Evolutionary conservation across 2,888 invertebrate species (phyloP), one percentile per base, ranked within the genome.

Genomic region (Diplazon laetatorius): DNA sequence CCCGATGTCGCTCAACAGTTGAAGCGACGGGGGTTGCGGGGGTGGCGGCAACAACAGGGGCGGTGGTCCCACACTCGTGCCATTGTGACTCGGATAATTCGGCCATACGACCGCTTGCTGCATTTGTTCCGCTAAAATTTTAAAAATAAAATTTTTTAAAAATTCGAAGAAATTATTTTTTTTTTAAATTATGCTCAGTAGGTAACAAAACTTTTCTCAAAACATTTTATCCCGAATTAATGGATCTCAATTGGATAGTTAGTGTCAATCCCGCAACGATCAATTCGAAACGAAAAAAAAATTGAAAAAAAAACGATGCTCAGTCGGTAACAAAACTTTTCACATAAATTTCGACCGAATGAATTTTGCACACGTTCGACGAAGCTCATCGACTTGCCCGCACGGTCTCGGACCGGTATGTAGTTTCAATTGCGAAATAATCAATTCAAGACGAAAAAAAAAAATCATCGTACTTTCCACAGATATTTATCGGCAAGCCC

Each of bases 51-150:
- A 92, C 88, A 78, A 92, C 90, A 89, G 90, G 44, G 92, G 87
- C 16, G 91, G 91, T 76, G 92, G 87, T 37, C 92, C 89, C 66
- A 92, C 92, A 78, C 84, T 90, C 66, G 92, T 91, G 72, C 87
- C 85, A 73, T 87, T 88, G 52, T 91, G 88, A 85, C 92, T 92
- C 69, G 92, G 91, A 88, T 95, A 93, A 85, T 95, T 94, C 44
- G 95, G 95, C 95, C 95, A 95, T 18, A 95, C 94, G 52, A 95
- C 94, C 0, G 95, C 93, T 89, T 95, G 95, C 81, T 95, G 95
- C 80, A 95, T 92, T 86, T 95, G 95, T 87, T 94, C 94, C 92
- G 91, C 77, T 90, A 63, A 46, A 77, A 63, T 37, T 50, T 52
- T 30, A 0, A 30, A 66, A 66, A 6, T 2, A 30, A 2, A 62